Evolutionary conservation across 2,797 vertebrate genomes (phyloP), one percentile per base, ranked within the genome.

Genomic region (Melanotaenia pygmaea): DNA sequence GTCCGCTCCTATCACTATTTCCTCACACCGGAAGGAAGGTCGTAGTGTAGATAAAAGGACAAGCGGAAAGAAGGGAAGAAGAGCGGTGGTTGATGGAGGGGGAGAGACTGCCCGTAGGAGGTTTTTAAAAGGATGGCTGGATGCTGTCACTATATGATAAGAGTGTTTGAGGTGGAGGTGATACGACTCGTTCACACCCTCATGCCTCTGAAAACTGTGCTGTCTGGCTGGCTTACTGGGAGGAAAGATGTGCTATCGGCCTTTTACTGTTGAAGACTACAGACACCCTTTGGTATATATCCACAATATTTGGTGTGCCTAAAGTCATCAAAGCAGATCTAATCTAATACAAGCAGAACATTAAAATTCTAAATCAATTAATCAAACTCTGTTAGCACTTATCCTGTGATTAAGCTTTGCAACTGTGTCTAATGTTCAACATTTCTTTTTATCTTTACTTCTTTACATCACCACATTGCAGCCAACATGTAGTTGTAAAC

Each of bases 71-170:
- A 34, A 22, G 34, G 26, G 73, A 59, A 35, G 67, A 7, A 30
- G 74, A 64, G 67, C 7, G 11, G 57, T 1, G 12, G 34, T 58
- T 75, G 76, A 75, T 60, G 45, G 69, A 70, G 69, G 74, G 63
- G 60, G 22, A 74, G 65, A 66, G 54, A 66, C 59, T 76, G 58
- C 54, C 78, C 1, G 1, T 37, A 34, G 79, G 69, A 74, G 60
- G 54, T 68, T 83, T 82, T 81, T 76, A 28, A 80, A 83, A 86
- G 85, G 79, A 71, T 34, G 67, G 45, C 73, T 51, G 66, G 72
- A 35, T 83, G 75, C 86, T 89, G 88, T 81, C 66, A 59, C 70
- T 74, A 74, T n/a, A 16, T 77, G 89, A 90, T 88, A 87, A 90
- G 79, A 60, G 51, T 80, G 77, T 83, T 81, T 81, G 80, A 83